phyloP scores from a whole-genome alignment of 1,140 invertebrate species.

The Colletes gigas region DNA sequence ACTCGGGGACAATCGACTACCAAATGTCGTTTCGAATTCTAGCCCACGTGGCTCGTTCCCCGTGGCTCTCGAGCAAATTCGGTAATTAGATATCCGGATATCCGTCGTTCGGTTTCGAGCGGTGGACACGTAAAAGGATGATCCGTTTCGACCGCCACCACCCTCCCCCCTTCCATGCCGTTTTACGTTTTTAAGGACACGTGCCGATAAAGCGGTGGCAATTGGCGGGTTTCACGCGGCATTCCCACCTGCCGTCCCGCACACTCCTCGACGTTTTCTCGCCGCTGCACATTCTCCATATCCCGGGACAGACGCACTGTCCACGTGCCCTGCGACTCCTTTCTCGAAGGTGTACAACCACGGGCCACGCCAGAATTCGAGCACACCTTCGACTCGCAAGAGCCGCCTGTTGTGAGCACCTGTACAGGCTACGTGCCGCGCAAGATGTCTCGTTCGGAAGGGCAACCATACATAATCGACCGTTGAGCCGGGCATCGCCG shows the following conservation, averaged over 20 bases:
- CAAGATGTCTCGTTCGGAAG: slow-evolving; percentile 59
- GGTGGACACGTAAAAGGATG: slow-evolving; percentile 40
- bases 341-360: slow-evolving; percentile 52
- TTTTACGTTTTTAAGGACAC: slow-evolving; percentile 45
- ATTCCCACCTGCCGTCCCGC: slow-evolving; percentile 60
- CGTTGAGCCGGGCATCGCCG: slow-evolving; percentile 5
- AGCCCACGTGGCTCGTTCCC: not conserved
- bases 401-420: slow-evolving; percentile 69
- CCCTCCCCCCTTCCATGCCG: not conserved
- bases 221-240: slow-evolving; percentile 60
- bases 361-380: slow-evolving; percentile 54
- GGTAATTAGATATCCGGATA: slow-evolving; percentile 49
- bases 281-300: slow-evolving; percentile 18
- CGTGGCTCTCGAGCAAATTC: slow-evolving; percentile 16
- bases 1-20: not conserved
- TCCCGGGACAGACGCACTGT: slow-evolving; percentile 23
- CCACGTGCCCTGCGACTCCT: slow-evolving; percentile 55
- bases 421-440: slow-evolving; percentile 53
- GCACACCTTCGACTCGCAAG: slow-evolving; percentile 50
- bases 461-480: slow-evolving; percentile 36
- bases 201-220: slow-evolving; percentile 60
- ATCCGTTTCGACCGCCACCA: slow-evolving; percentile 19
- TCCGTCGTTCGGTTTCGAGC: slow-evolving; percentile 33
- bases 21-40: not conserved
- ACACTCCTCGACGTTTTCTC: slow-evolving; percentile 31